Evolutionary conservation across 2,113 vertebrate genomes (phyloP).

Genomic region (Pteropus alecto): DNA sequence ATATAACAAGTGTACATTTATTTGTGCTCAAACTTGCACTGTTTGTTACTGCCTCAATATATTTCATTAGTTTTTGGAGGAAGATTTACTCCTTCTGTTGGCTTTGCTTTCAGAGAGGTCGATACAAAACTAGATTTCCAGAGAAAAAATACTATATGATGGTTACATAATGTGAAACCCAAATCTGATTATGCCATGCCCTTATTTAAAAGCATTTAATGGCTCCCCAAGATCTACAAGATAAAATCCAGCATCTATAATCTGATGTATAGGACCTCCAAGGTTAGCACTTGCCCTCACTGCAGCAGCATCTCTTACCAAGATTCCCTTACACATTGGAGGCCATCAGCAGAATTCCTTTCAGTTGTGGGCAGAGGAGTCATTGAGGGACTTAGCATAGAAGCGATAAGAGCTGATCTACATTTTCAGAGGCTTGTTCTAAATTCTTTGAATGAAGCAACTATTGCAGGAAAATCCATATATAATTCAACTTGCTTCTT

Average conservation of each 20-base stretch:
- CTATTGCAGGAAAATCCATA: not conserved
- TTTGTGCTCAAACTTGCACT: not conserved
- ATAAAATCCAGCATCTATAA: not conserved
- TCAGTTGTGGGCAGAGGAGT: not conserved
- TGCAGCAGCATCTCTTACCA: not conserved
- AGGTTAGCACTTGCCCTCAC: not conserved
- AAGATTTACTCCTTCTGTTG: not conserved
- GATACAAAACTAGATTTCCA: not conserved
- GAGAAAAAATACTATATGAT: constrained; percentile 15
- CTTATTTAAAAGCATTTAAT: not conserved
- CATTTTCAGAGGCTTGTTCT: not conserved
- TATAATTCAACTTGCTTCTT: not conserved
- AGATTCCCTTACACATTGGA: not conserved
- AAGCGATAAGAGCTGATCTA: not conserved
- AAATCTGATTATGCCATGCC: not conserved
- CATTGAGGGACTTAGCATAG: not conserved
- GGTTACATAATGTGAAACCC: not conserved
- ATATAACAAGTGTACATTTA: not conserved
- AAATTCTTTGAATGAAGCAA: not conserved
- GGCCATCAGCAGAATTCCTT: not conserved
- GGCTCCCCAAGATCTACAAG: not conserved
- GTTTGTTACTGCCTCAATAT: not conserved
- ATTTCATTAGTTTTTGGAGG: not conserved
- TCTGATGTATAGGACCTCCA: fast-evolving
- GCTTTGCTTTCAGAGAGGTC: constrained; percentile 32